Conservation (phyloP, 2,888 invertebrate species). For the Romanomermis culicivorax region DNA sequence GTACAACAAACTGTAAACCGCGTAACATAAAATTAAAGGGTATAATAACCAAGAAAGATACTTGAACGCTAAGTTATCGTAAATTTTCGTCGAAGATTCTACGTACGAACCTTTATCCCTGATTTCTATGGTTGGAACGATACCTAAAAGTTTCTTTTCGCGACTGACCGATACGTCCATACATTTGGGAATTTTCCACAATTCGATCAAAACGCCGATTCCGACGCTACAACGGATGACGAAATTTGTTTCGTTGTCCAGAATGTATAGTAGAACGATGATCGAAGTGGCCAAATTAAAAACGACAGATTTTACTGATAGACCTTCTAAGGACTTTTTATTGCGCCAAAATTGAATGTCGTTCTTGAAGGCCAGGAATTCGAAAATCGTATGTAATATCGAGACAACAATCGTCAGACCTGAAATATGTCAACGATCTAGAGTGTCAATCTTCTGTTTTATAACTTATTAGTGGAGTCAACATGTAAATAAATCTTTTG, state of each 20-base stretch:
- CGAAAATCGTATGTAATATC: slow-evolving; percentile 86
- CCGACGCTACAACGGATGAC: slow-evolving; percentile 81
- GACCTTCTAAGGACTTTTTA: slow-evolving; percentile 78
- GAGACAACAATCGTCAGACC: slow-evolving; percentile 69
- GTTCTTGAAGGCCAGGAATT: slow-evolving; percentile 95
- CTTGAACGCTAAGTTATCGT: slow-evolving; percentile 69
- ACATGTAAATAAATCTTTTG: too few relatives aligned
- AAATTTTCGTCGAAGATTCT: slow-evolving; percentile 71
- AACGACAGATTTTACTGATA: slow-evolving; percentile 91
- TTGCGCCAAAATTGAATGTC: slow-evolving; percentile 99
- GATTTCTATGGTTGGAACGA: slow-evolving; percentile 56
- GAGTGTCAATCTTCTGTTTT: too few relatives aligned
- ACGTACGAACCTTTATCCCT: slow-evolving; percentile 90
- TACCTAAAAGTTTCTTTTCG: slow-evolving; percentile 49
- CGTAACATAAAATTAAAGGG: slow-evolving; percentile 76
- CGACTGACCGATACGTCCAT: slow-evolving; percentile 41
- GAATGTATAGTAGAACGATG: slow-evolving; percentile 77
- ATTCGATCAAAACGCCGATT: slow-evolving; percentile 77
- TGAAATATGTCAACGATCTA: too few relatives aligned
- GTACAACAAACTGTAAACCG: slow-evolving; percentile 77
- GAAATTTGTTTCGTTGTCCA: slow-evolving; percentile 95
- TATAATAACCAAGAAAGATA: slow-evolving; percentile 90
- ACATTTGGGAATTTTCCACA: slow-evolving; percentile 95
- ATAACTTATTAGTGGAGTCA: too few relatives aligned
- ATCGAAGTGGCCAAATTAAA: slow-evolving; percentile 93